Evolutionary conservation across 2,888 invertebrate genomes (phyloP).

Genomic region (Drosophila pseudotakahashii): DNA sequence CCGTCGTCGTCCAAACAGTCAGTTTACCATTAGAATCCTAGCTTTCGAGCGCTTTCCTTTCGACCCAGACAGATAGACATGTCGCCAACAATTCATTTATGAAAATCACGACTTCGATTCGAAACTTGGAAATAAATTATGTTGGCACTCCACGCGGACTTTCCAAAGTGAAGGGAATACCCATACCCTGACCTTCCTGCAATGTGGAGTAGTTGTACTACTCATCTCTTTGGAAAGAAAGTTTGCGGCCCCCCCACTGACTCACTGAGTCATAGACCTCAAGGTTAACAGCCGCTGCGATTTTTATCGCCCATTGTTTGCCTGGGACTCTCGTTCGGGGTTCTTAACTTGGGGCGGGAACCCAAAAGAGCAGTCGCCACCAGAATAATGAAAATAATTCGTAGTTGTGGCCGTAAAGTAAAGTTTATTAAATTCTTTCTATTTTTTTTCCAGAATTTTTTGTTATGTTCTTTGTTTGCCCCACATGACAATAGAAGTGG

Average conservation of each 20-base stretch:
- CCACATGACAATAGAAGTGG: conserved; percentile 49
- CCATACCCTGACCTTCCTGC: conserved; percentile 61
- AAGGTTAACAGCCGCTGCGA: conserved; percentile 76
- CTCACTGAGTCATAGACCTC: conserved; percentile 74
- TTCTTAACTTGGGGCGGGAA: conserved; percentile 21
- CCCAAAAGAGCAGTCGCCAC: conserved; percentile 38
- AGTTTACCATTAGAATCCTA: conserved; percentile 43
- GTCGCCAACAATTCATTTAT: conserved; percentile 81
- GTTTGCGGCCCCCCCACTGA: conserved; percentile 50
- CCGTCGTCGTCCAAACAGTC: conserved; percentile 34
- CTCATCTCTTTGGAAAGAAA: conserved; percentile 66
- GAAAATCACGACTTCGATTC: conserved; percentile 81
- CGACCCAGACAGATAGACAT: conserved; percentile 48
- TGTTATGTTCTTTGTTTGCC: conserved; percentile 33
- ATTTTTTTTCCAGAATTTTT: conserved; percentile 3
- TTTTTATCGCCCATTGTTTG: conserved; percentile 68
- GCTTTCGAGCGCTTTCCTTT: conserved; percentile 37
- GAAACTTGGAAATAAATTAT: conserved; percentile 71
- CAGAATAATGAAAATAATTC: conserved; percentile 74
- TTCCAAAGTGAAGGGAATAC: conserved; percentile 75
- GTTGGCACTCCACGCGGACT: conserved; percentile 57
- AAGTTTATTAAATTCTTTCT: conserved; percentile 69
- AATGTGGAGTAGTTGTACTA: conserved; percentile 70
- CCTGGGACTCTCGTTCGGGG: conserved; percentile 8
- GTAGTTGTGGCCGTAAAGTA: conserved; percentile 67